Conservation (phyloP, 2,888 invertebrate species). For the Willowsia nigromaculata region DNA sequence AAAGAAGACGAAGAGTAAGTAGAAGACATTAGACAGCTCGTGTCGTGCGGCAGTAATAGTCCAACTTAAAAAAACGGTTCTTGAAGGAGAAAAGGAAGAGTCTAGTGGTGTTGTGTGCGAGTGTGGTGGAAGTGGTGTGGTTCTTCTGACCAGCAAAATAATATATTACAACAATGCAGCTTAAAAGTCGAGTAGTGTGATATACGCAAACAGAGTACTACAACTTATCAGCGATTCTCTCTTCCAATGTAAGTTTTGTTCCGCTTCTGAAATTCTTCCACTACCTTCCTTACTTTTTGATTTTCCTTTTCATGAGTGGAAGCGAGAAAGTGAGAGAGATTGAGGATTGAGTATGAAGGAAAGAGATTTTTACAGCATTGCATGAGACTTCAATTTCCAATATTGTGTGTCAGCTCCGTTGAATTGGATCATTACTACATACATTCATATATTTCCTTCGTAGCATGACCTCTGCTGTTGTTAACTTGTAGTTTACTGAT, state of each 20-base stretch:
- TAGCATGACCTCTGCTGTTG: conserved; percentile 47
- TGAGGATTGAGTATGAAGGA: conserved; percentile 14
- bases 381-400: conserved; percentile 54
- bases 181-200: conserved; percentile 15
- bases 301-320: not conserved
- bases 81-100: not conserved
- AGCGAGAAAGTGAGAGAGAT: not conserved
- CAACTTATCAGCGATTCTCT: not conserved
- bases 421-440: conserved; percentile 53
- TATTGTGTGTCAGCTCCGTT: conserved; percentile 47
- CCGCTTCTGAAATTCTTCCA: not conserved
- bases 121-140: conserved; percentile 2
- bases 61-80: not conserved
- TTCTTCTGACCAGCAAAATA: conserved; percentile 23
- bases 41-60: conserved; percentile 37
- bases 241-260: conserved; percentile 6
- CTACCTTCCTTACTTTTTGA: not conserved
- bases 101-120: not conserved
- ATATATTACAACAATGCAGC: conserved; percentile 31
- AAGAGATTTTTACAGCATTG: conserved; percentile 35
- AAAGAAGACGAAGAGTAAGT: conserved; percentile 36
- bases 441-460: too few species aligned
- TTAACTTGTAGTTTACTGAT: not conserved
- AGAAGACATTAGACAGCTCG: conserved; percentile 37
- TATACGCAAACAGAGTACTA: not conserved